Evolutionary conservation across 2,797 vertebrate genomes (phyloP).

Genomic region (Pangasius djambal): DNA sequence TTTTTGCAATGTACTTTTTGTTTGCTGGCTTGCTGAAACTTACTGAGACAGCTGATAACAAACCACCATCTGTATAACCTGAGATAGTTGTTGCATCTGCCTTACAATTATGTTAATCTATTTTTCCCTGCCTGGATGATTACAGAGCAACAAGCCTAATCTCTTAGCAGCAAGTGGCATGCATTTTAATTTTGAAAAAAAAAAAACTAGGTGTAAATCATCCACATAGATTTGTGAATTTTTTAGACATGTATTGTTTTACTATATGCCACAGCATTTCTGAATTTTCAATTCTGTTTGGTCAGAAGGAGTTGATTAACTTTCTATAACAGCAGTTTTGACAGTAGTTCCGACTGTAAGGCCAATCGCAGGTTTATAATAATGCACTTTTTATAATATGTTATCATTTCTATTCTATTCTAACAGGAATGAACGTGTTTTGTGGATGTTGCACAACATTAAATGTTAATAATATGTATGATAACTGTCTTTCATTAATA

Average conservation of each 20-base stretch:
- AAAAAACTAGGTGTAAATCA: not conserved
- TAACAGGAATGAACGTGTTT: not conserved
- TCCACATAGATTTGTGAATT: not conserved
- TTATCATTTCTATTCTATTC: not conserved
- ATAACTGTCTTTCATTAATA: not conserved
- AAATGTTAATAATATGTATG: not conserved
- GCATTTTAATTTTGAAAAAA: not conserved
- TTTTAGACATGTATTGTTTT: not conserved
- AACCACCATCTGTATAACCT: constrained; percentile 8
- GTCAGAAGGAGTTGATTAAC: too few species aligned
- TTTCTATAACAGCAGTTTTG: not conserved
- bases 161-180: not conserved
- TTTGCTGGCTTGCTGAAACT: constrained; percentile 32
- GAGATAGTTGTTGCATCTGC: constrained; percentile 15
- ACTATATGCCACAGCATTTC: not conserved
- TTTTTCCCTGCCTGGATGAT: constrained; percentile 26
- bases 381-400: not conserved
- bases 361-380: not conserved
- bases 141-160: constrained; percentile 31
- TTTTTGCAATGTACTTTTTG: constrained; percentile 3
- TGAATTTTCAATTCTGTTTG: not conserved
- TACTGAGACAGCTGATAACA: constrained; percentile 12
- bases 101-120: constrained; percentile 26
- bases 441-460: not conserved
- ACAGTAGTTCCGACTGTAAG: not conserved